These are phyloP conservation scores for Phyllostomus discolor DNA, from an alignment of 2,113 vertebrate genomes.

Conservation along the genomic window DNA sequence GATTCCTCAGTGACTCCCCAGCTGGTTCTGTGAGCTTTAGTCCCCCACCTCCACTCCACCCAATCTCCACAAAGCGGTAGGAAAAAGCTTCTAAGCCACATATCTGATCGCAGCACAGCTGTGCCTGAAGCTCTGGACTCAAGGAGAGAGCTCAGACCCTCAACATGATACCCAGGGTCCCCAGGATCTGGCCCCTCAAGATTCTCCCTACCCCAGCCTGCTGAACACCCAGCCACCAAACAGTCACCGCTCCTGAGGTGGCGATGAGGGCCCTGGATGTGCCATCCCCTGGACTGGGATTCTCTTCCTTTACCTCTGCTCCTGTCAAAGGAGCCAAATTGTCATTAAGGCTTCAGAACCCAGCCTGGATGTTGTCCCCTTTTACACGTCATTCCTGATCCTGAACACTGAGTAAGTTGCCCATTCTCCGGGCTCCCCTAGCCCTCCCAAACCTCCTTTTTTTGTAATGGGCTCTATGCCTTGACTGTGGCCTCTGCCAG, in stretches of 20 bases:
- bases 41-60: not conserved
- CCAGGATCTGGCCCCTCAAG: not conserved
- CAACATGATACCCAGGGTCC: not conserved
- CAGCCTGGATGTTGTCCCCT: not conserved
- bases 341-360: not conserved
- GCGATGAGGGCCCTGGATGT: not conserved
- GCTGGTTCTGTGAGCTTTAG: not conserved
- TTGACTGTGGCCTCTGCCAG: not conserved
- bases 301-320: not conserved
- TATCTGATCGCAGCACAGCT: not conserved
- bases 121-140: not conserved
- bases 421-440: not conserved
- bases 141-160: not conserved
- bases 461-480: not conserved
- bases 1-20: not conserved
- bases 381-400: not conserved
- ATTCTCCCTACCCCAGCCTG: not conserved
- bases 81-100: not conserved
- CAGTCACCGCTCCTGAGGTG: not conserved
- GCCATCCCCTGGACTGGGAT: not conserved
- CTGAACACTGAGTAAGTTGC: not conserved
- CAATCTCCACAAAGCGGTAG: not conserved
- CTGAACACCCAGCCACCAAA: not conserved
- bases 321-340: not conserved
- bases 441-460: not conserved